A percentile compares a stretch with the other conserved stretches of the same genome.
These are phyloP conservation scores for Drosophila athabasca DNA, from an alignment of 1,140 invertebrate species.

Conservation along the genomic window DNA sequence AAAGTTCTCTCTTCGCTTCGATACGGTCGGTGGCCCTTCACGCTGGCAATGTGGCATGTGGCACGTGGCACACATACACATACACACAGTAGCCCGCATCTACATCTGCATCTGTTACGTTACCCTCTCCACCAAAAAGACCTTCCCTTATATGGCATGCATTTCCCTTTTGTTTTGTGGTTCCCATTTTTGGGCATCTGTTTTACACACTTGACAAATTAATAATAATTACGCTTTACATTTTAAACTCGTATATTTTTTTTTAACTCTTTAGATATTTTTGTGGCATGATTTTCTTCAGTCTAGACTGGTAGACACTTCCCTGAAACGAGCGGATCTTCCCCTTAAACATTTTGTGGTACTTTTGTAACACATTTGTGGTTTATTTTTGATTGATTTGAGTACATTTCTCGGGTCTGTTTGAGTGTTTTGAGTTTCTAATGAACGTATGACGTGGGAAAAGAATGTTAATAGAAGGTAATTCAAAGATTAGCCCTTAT, in stretches of 20 bases:
- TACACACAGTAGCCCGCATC: slow-evolving; percentile 57
- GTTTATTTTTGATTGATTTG: slow-evolving; percentile 69
- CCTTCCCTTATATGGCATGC: slow-evolving; percentile 4
- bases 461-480: slow-evolving; percentile 12
- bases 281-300: too few relatives aligned
- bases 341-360: neutral
- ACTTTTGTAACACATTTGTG: slow-evolving; percentile 19
- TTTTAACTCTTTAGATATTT: too few relatives aligned
- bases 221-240: slow-evolving; percentile 75
- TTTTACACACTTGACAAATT: slow-evolving; percentile 82
- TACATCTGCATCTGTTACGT: slow-evolving; percentile 13
- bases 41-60: slow-evolving; percentile 43
- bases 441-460: slow-evolving; percentile 34
- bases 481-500: slow-evolving; percentile 1
- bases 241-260: slow-evolving; percentile 19
- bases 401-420: slow-evolving; percentile 24
- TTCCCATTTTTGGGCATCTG: slow-evolving; percentile 59
- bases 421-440: slow-evolving; percentile 4
- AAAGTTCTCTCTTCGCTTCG: slow-evolving; percentile 40
- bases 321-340: neutral
- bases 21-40: slow-evolving; percentile 31
- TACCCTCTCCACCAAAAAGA: neutral
- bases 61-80: slow-evolving; percentile 44
- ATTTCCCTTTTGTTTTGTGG: slow-evolving; percentile 29
- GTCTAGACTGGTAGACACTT: slow-evolving; percentile 1